These are phyloP conservation scores for Ictalurus punctatus DNA, from an alignment of 2,113 vertebrate genomes.

Conservation along the genomic window DNA sequence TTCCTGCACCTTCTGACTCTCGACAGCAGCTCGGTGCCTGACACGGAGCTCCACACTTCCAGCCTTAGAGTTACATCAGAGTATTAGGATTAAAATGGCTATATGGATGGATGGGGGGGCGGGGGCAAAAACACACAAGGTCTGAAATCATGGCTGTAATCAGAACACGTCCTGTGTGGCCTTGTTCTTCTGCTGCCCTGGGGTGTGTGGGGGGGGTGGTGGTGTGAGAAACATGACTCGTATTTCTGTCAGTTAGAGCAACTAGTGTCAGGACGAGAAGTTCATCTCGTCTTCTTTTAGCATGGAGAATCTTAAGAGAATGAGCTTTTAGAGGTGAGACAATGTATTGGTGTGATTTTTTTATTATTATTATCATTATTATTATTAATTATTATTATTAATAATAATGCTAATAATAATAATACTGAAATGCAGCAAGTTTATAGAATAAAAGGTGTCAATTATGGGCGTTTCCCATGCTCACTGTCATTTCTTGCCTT, in stretches of 20 bases:
- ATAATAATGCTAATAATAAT: neutral
- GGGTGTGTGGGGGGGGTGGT: too few relatives aligned
- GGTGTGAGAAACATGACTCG: neutral
- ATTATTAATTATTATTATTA: neutral
- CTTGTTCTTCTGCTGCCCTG: neutral
- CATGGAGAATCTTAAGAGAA: neutral
- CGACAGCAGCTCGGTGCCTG: neutral
- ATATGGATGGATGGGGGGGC: neutral
- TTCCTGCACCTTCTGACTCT: neutral
- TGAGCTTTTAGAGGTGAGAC: neutral
- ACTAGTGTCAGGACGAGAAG: conserved; percentile 23
- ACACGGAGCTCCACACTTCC: neutral
- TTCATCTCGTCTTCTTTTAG: neutral
- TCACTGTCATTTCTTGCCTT: neutral
- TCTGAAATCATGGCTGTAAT: neutral
- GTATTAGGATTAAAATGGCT: conserved; percentile 32
- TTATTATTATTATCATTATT: neutral
- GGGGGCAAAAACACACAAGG: neutral
- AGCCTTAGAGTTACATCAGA: neutral
- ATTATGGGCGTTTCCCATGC: neutral
- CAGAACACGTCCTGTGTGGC: neutral
- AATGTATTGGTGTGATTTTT: neutral
- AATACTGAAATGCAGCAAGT: too few relatives aligned
- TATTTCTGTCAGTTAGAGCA: conserved; percentile 2
- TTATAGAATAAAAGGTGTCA: neutral